A percentile compares a stretch with the other conserved stretches of the same genome.
phyloP scores from a whole-genome alignment of 2,797 vertebrate genomes.

The Myoxocephalus aenaeus region DNA sequence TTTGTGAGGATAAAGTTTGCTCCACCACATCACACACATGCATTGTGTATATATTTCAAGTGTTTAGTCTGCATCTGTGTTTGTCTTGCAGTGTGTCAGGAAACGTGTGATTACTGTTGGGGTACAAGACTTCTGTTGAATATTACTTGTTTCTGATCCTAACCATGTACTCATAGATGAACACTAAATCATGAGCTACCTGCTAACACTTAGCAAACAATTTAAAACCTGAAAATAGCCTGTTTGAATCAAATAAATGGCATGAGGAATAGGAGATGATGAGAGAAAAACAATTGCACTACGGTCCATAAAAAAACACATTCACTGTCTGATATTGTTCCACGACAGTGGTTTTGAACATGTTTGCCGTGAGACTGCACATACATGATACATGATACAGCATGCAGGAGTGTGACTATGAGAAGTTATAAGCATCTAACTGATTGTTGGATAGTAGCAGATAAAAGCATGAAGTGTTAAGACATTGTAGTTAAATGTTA shows the following conservation, averaged over 20 bases:
- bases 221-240: neutral
- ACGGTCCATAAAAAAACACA: neutral
- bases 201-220: neutral
- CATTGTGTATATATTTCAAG: conserved; percentile 23
- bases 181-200: conserved; percentile 2
- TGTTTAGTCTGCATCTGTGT: conserved; percentile 48
- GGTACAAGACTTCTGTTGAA: conserved; percentile 8
- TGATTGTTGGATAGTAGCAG: conserved; percentile 51
- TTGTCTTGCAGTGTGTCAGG: conserved; percentile 45
- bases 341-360: conserved; percentile 15
- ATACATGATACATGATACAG: conserved; percentile 30
- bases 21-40: conserved; percentile 27
- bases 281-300: conserved; percentile 1
- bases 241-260: neutral
- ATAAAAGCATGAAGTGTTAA: neutral
- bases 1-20: conserved; percentile 26
- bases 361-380: conserved; percentile 21
- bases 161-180: neutral
- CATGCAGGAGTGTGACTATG: conserved; percentile 52
- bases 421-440: conserved; percentile 60
- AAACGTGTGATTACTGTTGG: conserved; percentile 15
- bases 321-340: conserved; percentile 6
- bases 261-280: no score
- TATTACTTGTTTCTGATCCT: conserved; percentile 1
- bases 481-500: neutral